Percentiles rank a stretch among this genome's conserved stretches.
phyloP scores from a whole-genome alignment of 2,888 invertebrate species.

The Drosophila austrosaltans region DNA sequence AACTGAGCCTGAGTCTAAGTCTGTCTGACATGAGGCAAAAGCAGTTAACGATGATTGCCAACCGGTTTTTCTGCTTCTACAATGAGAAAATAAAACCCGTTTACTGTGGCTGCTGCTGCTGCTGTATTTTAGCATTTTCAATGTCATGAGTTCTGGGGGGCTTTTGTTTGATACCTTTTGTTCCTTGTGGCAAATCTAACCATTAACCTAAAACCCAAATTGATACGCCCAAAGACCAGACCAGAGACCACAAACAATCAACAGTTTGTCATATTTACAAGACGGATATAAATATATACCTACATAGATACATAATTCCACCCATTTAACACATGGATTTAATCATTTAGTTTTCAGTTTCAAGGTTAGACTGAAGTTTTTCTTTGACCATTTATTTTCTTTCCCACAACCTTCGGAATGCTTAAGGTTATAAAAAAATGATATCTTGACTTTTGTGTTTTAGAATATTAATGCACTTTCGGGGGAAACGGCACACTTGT shows the following conservation, averaged over 20 bases:
- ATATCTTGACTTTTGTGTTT: slow-evolving; percentile 21
- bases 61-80: slow-evolving; percentile 60
- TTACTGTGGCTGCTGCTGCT: slow-evolving; percentile 41
- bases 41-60: slow-evolving; percentile 54
- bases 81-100: slow-evolving; percentile 58
- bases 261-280: slow-evolving; percentile 29
- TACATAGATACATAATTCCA: too few relatives aligned
- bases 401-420: slow-evolving; percentile 36
- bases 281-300: slow-evolving; percentile 2
- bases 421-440: not conserved
- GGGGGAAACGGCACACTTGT: slow-evolving; percentile 61
- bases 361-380: slow-evolving; percentile 32
- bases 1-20: slow-evolving; percentile 30
- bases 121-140: slow-evolving; percentile 65
- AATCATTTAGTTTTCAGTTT: slow-evolving; percentile 28
- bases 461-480: slow-evolving; percentile 64
- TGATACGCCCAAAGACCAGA: slow-evolving; percentile 37
- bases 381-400: not conserved
- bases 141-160: slow-evolving; percentile 59
- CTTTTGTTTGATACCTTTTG: slow-evolving; percentile 32
- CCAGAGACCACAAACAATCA: slow-evolving; percentile 45
- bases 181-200: slow-evolving; percentile 15
- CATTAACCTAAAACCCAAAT: slow-evolving; percentile 30
- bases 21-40: slow-evolving; percentile 22
- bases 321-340: slow-evolving; percentile 24